Conservation (phyloP, 2,797 vertebrate species). For the Lepus oiostolus region DNA sequence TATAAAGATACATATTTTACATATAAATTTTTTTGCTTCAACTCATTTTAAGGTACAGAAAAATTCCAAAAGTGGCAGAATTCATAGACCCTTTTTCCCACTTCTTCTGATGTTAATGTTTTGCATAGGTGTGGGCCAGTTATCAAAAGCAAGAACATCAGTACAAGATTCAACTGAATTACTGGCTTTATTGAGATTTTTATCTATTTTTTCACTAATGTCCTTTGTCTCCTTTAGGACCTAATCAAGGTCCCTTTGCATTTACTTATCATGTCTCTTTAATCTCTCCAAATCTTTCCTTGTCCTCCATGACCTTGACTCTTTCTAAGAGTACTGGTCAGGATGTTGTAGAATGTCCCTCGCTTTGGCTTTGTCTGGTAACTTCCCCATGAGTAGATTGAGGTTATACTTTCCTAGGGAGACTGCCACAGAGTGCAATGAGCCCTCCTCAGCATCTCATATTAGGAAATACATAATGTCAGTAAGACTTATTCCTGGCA, state of each 20-base stretch:
- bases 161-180: neutral
- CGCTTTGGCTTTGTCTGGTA: neutral
- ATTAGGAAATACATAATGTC: neutral
- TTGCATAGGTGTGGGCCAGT: neutral
- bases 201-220: neutral
- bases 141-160: neutral
- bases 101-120: neutral
- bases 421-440: neutral
- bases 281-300: neutral
- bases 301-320: neutral
- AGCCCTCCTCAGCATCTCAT: neutral
- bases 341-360: neutral
- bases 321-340: neutral
- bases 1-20: neutral
- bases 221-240: neutral
- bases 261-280: neutral
- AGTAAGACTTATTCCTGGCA: neutral
- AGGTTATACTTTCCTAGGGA: neutral
- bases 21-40: constrained; percentile 19
- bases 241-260: neutral
- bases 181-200: neutral
- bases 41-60: constrained; percentile 27
- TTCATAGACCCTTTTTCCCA: neutral
- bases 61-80: neutral
- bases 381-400: neutral